Evolutionary conservation across 2,888 invertebrate species (phyloP), one percentile per base, ranked within the genome.

Genomic region (Aleiodes leptofemur): DNA sequence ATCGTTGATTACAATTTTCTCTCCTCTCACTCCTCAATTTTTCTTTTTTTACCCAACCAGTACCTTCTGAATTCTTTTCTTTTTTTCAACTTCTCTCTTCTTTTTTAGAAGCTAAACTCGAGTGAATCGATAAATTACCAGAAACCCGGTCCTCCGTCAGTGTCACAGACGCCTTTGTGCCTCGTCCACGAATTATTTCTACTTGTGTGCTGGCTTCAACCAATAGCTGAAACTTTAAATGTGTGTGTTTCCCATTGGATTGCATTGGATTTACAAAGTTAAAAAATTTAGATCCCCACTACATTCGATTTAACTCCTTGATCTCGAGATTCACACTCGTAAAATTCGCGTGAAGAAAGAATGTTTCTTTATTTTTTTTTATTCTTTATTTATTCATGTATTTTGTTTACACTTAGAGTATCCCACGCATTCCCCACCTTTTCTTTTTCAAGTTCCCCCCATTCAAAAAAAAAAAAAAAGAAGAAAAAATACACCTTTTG

Each of bases 1-100:
- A 88, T 87, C 82, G 83, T 83, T 88, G 87, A 88, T 88, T 87
- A 88, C 85, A 85, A 84, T 84, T 82, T 79, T 23, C 23, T 23
- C 23, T 23, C 23, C 23, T 23, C 23, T 23, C 23, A 23, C 23
- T 1, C 23, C 23, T 23, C 23, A 23, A 23, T 23, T 79, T 76
- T 70, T 61, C 56, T 72, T 48, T 16, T 34, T 13, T 66, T 56
- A 48, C 11, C 53, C 7, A 34, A 34, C 8, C n/a, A 31, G n/a
- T 56, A 16, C 14, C 55, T 23, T 5, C 23, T 14, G 43, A n/a
- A 8, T 11, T 23, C 23, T 2, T 23, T 23, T 23, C 13, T 72
- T 53, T 69, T 55, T 70, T 59, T 50, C 51, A 38, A 66, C 55
- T 50, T 55, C 13, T 34, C 34, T 34, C 4, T 34, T 34, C n/a